Evolutionary conservation across 2,888 invertebrate genomes (phyloP).

Genomic region (Noctua janthe): DNA sequence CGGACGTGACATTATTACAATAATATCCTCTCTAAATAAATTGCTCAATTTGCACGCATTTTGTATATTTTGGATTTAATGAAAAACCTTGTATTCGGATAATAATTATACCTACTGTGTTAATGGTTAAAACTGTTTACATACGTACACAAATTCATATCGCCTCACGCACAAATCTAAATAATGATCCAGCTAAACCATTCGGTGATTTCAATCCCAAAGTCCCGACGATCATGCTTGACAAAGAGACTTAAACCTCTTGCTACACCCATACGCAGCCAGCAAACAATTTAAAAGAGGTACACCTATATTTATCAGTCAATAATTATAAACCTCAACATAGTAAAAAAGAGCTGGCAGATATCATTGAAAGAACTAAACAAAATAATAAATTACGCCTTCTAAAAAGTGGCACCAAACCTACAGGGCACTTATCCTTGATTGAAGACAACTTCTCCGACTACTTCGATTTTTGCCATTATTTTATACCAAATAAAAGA

Average conservation of each 20-base stretch:
- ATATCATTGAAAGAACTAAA: background rate
- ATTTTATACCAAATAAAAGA: too few species aligned
- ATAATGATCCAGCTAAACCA: too few species aligned
- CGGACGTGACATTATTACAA: constrained; percentile 15
- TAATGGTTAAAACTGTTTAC: background rate
- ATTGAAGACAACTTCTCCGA: constrained; percentile 2
- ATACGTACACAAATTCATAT: background rate
- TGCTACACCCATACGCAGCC: background rate
- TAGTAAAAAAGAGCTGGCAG: background rate
- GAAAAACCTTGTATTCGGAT: background rate
- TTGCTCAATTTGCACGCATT: constrained; percentile 23
- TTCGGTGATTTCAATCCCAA: too few species aligned
- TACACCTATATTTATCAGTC: background rate
- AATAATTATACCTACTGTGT: background rate
- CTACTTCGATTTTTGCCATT: too few species aligned
- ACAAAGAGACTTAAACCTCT: background rate
- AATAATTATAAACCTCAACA: background rate
- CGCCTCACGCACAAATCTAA: too few species aligned
- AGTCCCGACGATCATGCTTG: too few species aligned
- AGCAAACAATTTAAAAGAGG: background rate
- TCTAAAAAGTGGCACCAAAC: background rate
- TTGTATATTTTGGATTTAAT: background rate
- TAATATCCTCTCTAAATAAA: background rate
- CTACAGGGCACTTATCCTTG: background rate
- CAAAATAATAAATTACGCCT: background rate